Evolutionary conservation across 1,140 invertebrate genomes (phyloP).

Genomic region (Stenopsyche tienmushanensis): DNA sequence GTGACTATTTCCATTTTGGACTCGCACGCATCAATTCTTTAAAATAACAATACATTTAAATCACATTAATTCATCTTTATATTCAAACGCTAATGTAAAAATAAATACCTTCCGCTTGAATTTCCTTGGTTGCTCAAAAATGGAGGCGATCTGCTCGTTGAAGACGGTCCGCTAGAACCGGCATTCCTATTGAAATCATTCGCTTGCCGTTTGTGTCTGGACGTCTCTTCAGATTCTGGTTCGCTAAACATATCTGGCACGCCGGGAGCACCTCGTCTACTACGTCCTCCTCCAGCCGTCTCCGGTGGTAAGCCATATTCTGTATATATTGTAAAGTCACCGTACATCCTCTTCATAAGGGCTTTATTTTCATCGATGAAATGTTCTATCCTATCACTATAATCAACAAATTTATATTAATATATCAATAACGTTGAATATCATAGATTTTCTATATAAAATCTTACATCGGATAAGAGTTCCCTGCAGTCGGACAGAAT

Average conservation of each 20-base stretch:
- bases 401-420: conserved; percentile 45
- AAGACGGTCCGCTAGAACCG: conserved; percentile 47
- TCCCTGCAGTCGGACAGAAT: conserved; percentile 87
- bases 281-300: conserved; percentile 45
- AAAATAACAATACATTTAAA: conserved; percentile 39
- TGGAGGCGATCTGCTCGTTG: conserved; percentile 54
- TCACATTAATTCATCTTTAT: not conserved
- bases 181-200: conserved; percentile 46
- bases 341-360: conserved; percentile 89
- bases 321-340: conserved; percentile 72
- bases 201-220: conserved; percentile 5
- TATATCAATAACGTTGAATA: not conserved
- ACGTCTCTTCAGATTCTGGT: conserved; percentile 40
- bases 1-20: conserved; percentile 92
- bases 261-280: conserved; percentile 55
- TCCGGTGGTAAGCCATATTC: conserved; percentile 52
- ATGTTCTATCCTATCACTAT: conserved; percentile 81
- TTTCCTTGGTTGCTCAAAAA: conserved; percentile 56
- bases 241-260: conserved; percentile 56
- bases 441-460: not conserved
- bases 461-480: conserved; percentile 87
- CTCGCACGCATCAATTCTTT: conserved; percentile 83
- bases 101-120: conserved; percentile 52
- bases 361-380: conserved; percentile 95
- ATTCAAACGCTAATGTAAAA: not conserved